Evolutionary conservation across 2,113 vertebrate genomes (phyloP).

Genomic region (Anoplopoma fimbria): DNA sequence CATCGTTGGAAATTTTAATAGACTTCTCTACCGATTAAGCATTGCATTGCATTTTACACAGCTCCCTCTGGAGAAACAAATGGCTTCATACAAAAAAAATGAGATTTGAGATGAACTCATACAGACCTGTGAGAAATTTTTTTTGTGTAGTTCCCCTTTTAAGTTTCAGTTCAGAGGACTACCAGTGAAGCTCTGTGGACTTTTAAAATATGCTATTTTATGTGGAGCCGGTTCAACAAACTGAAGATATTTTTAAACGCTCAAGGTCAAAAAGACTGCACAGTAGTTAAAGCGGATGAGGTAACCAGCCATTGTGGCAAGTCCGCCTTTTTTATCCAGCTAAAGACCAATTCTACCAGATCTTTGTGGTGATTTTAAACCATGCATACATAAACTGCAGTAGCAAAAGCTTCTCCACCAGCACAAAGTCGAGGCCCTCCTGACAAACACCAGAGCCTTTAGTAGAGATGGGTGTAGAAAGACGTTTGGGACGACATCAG

Average conservation of each 20-base stretch:
- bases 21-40: too few species aligned
- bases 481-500: constrained; percentile 41
- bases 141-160: not conserved
- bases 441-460: not conserved
- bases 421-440: not conserved
- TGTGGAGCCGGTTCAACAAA: not conserved
- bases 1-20: too few species aligned
- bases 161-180: not conserved
- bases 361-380: not conserved
- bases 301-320: not conserved
- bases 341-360: not conserved
- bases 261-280: not conserved
- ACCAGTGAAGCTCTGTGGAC: not conserved
- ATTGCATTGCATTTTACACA: not conserved
- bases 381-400: not conserved
- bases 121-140: not conserved
- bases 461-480: constrained; percentile 11
- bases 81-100: too few species aligned
- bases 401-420: not conserved
- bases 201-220: not conserved
- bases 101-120: not conserved
- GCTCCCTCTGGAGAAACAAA: not conserved
- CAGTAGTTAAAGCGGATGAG: not conserved
- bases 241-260: not conserved
- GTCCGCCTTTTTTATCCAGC: not conserved